phyloP scores from a whole-genome alignment of 2,888 invertebrate species.

The Agrypnus murinus region DNA sequence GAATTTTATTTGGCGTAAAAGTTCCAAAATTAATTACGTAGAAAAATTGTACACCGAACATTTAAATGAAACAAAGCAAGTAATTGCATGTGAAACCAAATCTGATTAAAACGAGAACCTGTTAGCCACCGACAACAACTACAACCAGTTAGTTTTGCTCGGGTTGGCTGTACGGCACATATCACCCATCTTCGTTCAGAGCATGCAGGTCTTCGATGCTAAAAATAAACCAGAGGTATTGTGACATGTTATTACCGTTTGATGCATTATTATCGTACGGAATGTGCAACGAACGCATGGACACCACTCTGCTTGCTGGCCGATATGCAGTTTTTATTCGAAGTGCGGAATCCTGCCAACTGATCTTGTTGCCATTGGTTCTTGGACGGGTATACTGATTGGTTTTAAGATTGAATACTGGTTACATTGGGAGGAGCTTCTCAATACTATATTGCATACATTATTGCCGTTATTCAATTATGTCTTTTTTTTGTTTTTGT shows the following conservation, averaged over 20 bases:
- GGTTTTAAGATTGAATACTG: slow-evolving; percentile 49
- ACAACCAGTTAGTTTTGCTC: slow-evolving; percentile 43
- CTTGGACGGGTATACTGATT: slow-evolving; percentile 56
- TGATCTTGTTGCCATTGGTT: slow-evolving; percentile 56
- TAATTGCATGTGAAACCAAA: slow-evolving; percentile 62
- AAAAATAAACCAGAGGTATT: slow-evolving; percentile 42
- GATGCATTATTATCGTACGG: slow-evolving; percentile 51
- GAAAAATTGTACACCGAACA: slow-evolving; percentile 49
- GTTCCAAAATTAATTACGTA: slow-evolving; percentile 16
- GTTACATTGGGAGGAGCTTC: slow-evolving; percentile 48
- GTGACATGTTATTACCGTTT: slow-evolving; percentile 48
- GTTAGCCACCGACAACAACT: slow-evolving; percentile 58
- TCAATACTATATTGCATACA: slow-evolving; percentile 38
- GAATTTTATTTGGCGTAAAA: neutral
- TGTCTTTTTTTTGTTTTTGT: neutral
- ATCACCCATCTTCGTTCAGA: slow-evolving; percentile 38
- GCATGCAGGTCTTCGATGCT: slow-evolving; percentile 21
- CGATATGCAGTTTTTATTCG: slow-evolving; percentile 49
- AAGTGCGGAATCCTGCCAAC: slow-evolving; percentile 55
- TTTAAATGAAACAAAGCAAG: slow-evolving; percentile 62
- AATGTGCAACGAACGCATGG: slow-evolving; percentile 55
- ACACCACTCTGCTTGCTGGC: slow-evolving; percentile 56
- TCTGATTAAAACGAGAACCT: slow-evolving; percentile 64
- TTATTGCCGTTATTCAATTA: slow-evolving; percentile 40
- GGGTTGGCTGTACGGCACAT: slow-evolving; percentile 37